Evolutionary conservation across 2,797 vertebrate genomes (phyloP), one percentile per base, ranked within the genome.

Genomic region (Potorous gilbertii): DNA sequence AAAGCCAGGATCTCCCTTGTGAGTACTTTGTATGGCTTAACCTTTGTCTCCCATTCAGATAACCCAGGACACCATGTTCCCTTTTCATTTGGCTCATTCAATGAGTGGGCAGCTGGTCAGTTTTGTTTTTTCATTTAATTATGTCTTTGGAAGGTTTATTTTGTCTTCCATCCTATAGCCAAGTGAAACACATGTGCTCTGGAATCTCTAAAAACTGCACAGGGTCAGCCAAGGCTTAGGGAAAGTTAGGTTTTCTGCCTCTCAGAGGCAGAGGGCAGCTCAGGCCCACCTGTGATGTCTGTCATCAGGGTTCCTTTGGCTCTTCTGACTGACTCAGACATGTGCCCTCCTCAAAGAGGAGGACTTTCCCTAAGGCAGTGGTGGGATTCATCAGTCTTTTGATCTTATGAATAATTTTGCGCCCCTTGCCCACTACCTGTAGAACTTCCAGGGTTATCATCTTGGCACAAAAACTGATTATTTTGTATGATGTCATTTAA

Each of bases 1-100:
- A 95, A 56, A 52, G 92, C 93, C 95, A 95, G 13, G 56, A 90
- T 56, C 50, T 96, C 91, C 94, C 89, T 94, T 95, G 93, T 95
- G 96, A 92, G 96, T 96, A 90, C 95, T 97, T 54, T 97, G 91
- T 97, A 97, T 93, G 91, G 11, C 93, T 57, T 92, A 93, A 96
- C 96, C 97, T 97, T 96, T 95, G 90, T 97, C 98, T 98, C 98
- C 97, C 96, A 87, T 96, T 95, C 91, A 56, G 90, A 96, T 96
- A 59, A 93, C 52, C 55, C 90, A 66, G 12, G 95, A 96, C 94
- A 91, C 92, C 89, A 34, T 94, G 94, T 98, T 97, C 97, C 92
- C 92, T 96, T 97, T 92, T 54, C 18, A 5, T 56, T 66, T 90
- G 93, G 94, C 94, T 93, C 31, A 56, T 54, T 54, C 59, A 1